These are phyloP conservation scores for Paratrypauchen microcephalus DNA, from an alignment of 2,797 vertebrate genomes.

Conservation along the genomic window DNA sequence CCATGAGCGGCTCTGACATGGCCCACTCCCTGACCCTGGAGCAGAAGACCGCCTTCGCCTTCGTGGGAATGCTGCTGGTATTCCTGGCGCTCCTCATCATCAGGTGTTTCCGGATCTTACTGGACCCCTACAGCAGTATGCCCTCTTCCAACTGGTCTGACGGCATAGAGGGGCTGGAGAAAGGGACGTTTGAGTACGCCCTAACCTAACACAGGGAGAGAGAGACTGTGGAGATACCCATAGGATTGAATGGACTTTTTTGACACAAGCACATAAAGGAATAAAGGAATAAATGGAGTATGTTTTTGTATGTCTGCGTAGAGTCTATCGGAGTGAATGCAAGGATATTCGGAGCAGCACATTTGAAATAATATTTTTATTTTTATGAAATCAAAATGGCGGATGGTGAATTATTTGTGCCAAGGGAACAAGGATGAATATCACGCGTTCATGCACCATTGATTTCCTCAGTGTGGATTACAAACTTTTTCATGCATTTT, in stretches of 20 bases:
- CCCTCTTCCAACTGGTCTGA: slow-evolving; percentile 96
- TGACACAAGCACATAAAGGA: slow-evolving; percentile 26
- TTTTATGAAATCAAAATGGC: slow-evolving; percentile 26
- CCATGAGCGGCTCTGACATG: slow-evolving; percentile 87
- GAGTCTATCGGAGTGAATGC: slow-evolving; percentile 42
- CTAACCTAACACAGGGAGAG: slow-evolving; percentile 82
- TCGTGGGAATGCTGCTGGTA: slow-evolving; percentile 93
- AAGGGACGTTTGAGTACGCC: slow-evolving; percentile 95
- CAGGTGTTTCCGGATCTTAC: slow-evolving; percentile 93
- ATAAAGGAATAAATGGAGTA: slow-evolving; percentile 43
- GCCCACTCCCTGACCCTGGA: slow-evolving; percentile 91
- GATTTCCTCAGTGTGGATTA: not conserved
- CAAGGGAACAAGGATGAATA: not conserved
- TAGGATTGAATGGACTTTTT: slow-evolving; percentile 9
- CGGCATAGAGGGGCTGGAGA: slow-evolving; percentile 93
- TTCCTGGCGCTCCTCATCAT: slow-evolving; percentile 94
- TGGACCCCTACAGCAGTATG: slow-evolving; percentile 98
- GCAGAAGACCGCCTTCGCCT: slow-evolving; percentile 95
- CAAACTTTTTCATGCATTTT: not conserved
- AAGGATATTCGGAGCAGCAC: slow-evolving; percentile 1
- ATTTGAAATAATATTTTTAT: slow-evolving; percentile 1
- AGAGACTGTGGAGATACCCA: slow-evolving; percentile 23
- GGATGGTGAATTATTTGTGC: slow-evolving; percentile 31
- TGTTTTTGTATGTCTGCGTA: slow-evolving; percentile 45
- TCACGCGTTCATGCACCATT: not conserved